Percentiles rank a stretch among this genome's conserved stretches.
Conservation (phyloP, 2,797 vertebrate species). For the Coilia nasus region DNA sequence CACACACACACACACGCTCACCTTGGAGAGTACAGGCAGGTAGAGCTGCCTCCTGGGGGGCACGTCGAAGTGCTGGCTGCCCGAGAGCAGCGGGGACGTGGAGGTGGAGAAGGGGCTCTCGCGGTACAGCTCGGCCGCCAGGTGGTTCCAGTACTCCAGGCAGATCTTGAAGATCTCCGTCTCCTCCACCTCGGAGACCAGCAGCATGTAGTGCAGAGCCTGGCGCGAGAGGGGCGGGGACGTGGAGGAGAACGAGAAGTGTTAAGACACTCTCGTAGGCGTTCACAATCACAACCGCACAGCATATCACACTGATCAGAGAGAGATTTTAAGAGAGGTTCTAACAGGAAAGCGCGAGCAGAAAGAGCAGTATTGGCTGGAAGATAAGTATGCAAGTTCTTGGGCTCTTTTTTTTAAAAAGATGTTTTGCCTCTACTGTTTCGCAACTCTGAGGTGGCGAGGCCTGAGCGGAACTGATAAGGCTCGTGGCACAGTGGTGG, state of each 20-base stretch:
- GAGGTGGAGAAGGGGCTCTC: slow-evolving; percentile 95
- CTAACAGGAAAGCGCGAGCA: neutral
- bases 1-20: too few species aligned
- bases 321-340: neutral
- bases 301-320: neutral
- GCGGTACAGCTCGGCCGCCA: slow-evolving; percentile 94
- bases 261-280: too few species aligned
- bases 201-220: slow-evolving; percentile 92
- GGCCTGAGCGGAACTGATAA: slow-evolving; percentile 15
- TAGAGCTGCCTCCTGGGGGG: slow-evolving; percentile 93
- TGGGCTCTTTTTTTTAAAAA: neutral
- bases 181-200: slow-evolving; percentile 97
- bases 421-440: neutral
- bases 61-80: slow-evolving; percentile 94
- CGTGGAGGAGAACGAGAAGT: slow-evolving; percentile 50
- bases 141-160: slow-evolving; percentile 97
- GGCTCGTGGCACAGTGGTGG: neutral
- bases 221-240: slow-evolving; percentile 46
- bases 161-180: slow-evolving; percentile 98
- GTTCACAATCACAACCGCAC: neutral
- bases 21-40: slow-evolving; percentile 93
- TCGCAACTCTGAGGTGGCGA: neutral
- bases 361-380: neutral
- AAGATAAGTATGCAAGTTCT: neutral
- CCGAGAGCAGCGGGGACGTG: slow-evolving; percentile 89